A percentile compares a stretch with the other conserved stretches of the same genome.
Evolutionary conservation across 2,797 vertebrate genomes (phyloP).

Genomic region (Coregonus sp.): DNA sequence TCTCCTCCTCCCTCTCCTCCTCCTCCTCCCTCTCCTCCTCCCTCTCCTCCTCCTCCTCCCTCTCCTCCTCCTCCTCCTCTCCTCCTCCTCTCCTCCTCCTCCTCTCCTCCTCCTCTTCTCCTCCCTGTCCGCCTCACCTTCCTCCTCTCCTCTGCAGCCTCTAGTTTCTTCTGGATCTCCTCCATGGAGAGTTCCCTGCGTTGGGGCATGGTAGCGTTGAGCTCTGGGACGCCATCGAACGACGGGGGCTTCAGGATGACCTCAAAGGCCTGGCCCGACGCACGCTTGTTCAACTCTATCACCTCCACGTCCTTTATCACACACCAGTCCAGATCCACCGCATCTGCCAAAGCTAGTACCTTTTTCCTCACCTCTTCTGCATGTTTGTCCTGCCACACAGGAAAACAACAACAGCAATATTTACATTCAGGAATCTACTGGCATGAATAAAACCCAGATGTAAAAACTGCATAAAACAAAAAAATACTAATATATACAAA

Average conservation of each 20-base stretch:
- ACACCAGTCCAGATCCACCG: conserved; percentile 93
- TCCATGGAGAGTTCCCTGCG: too few species aligned
- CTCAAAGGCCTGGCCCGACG: conserved; percentile 97
- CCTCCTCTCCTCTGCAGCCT: conserved; percentile 96
- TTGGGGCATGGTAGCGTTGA: conserved; percentile 71
- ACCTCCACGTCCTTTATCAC: conserved; percentile 82
- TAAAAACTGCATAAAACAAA: background rate
- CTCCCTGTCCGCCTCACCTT: conserved; percentile 91
- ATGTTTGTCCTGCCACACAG: conserved; percentile 88
- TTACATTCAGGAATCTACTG: conserved; percentile 32
- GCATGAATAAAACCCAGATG: conserved; percentile 12
- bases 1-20: conserved; percentile 93
- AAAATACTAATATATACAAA: background rate
- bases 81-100: conserved; percentile 81
- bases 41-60: too few species aligned
- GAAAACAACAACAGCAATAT: conserved; percentile 21
- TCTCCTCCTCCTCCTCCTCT: conserved; percentile 42
- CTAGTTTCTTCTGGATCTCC: conserved; percentile 60
- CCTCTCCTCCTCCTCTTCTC: conserved; percentile 82
- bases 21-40: too few species aligned
- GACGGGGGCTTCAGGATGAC: conserved; percentile 96
- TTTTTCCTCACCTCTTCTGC: conserved; percentile 98
- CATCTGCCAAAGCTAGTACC: conserved; percentile 81
- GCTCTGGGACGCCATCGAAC: conserved; percentile 89
- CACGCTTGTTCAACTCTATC: conserved; percentile 82